Percentiles rank a stretch among this genome's conserved stretches.
Conservation (phyloP, 2,113 vertebrate genomes). For the Apodemus speciosus region DNA sequence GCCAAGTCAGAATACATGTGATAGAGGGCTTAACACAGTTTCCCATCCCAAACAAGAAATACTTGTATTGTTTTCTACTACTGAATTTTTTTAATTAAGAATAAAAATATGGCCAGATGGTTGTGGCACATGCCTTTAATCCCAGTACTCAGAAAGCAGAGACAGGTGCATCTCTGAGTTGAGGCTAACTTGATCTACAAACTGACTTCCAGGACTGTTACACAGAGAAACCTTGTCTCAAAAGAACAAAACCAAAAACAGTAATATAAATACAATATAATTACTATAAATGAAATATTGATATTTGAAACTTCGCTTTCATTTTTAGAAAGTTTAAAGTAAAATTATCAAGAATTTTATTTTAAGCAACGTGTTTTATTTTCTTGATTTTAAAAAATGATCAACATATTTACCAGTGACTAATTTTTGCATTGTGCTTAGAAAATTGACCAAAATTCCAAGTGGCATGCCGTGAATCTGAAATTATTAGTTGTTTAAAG, state of each 20-base stretch:
- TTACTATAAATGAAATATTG: background rate
- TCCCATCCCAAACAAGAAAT: background rate
- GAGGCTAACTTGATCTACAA: background rate
- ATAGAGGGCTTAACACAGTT: background rate
- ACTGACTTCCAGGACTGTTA: background rate
- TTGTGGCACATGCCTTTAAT: background rate
- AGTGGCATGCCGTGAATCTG: background rate
- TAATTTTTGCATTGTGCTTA: background rate
- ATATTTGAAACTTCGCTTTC: slow-evolving; percentile 1
- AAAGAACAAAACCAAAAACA: background rate
- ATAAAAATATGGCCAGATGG: background rate
- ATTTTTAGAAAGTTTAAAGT: slow-evolving; percentile 27
- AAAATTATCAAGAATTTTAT: background rate
- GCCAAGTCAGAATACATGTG: background rate
- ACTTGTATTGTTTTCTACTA: background rate
- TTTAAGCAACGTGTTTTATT: background rate
- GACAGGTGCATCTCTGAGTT: background rate
- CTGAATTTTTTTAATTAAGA: background rate
- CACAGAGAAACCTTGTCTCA: background rate
- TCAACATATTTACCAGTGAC: background rate
- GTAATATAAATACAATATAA: background rate
- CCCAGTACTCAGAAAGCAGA: background rate
- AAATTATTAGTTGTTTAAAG: background rate
- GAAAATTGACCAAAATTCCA: slow-evolving; percentile 12
- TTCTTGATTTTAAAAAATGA: background rate